phyloP scores from a whole-genome alignment of 2,113 vertebrate species.

The Junco hyemalis region DNA sequence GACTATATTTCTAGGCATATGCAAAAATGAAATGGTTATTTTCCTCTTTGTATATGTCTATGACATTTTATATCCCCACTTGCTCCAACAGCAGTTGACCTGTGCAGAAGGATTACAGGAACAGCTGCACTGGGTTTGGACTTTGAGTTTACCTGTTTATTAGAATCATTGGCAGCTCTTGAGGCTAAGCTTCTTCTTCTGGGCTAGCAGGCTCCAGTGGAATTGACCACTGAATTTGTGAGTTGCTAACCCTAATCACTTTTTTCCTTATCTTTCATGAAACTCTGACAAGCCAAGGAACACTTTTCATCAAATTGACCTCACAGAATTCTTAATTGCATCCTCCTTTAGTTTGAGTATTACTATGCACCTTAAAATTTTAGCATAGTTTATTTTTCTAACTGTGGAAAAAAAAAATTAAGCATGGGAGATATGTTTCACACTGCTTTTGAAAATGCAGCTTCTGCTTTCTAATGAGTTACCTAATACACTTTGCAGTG shows the following conservation, averaged over 20 bases:
- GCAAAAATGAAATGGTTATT: not conserved
- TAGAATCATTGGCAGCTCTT: not conserved
- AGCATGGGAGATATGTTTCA: not conserved
- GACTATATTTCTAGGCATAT: not conserved
- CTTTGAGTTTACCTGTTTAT: not conserved
- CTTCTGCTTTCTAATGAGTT: not conserved
- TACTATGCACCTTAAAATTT: not conserved
- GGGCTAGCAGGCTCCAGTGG: not conserved
- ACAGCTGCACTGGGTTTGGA: not conserved
- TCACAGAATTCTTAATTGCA: not conserved
- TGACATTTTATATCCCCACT: not conserved
- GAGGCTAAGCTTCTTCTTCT: not conserved
- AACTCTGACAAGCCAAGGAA: not conserved
- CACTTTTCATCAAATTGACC: not conserved
- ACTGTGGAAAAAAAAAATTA: not conserved
- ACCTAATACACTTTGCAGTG: not conserved
- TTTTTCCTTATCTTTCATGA: not conserved
- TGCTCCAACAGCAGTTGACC: not conserved
- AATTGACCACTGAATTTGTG: not conserved
- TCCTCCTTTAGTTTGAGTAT: not conserved
- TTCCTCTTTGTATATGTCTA: not conserved
- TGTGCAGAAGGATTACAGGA: not conserved
- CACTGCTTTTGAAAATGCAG: not conserved
- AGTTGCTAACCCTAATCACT: not conserved
- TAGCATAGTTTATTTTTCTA: not conserved